Evolutionary conservation across 1,140 invertebrate species (phyloP), one percentile per base, ranked within the genome.

Genomic region (Armadillidium nasatum): DNA sequence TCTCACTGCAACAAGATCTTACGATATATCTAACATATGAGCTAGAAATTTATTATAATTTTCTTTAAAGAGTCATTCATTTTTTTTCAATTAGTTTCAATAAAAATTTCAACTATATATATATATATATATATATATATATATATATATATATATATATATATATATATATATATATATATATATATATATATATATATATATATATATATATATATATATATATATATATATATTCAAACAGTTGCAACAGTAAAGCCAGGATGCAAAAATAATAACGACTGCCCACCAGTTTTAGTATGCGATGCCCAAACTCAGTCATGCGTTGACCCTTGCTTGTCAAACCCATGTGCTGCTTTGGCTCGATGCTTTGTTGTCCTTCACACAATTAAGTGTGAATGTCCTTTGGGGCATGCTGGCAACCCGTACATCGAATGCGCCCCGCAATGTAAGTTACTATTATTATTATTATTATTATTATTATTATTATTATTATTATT

Each of bases 181-280:
- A 21, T 22, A 21, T 67, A 67, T 67, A 19, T 22, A 21, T 22
- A 22, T 67, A 19, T 21, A 67, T 22, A 21, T 67, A 22, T 67
- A 67, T 22, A 33, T 33, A 33, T n/a, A 33, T 33, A 33, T 33
- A 33, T 33, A 33, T 33, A 33, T n/a, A 33, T 33, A 33, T 33
- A 33, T 33, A 33, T 33, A 33, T 33, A 33, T 33, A 33, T 33
- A 33, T 33, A 33, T 33, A 33, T 33, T 6, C 33, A 33, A 33
- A 33, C 33, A 81, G 78, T 79, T 74, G 71, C 73, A 33, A 75
- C 77, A 21, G 75, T 74, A 10, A 19, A 50, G 7, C 77, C 79
- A 6, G 88, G 91, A 44, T 96, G 94, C 82, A 91, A 93, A 81
- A 93, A 93, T 82, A 94, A 96, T 82, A 91, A 93, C 83, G 94